A percentile compares a stretch with the other conserved stretches of the same genome.
These are phyloP conservation scores for Romanomermis culicivorax DNA, from an alignment of 2,888 invertebrate species.

Conservation along the genomic window DNA sequence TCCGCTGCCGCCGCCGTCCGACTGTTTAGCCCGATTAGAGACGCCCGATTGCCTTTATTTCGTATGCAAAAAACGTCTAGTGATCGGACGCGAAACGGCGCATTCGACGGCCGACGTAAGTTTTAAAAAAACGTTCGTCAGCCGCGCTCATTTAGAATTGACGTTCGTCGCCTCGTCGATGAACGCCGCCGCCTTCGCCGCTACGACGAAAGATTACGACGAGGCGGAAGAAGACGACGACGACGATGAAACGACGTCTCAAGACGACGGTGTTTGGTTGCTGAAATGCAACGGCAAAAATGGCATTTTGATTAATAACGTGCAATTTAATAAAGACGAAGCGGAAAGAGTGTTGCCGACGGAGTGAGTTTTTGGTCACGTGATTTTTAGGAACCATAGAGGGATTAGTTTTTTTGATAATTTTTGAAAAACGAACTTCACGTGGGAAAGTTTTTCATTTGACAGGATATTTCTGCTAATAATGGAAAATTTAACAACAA, in stretches of 20 bases:
- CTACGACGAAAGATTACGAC: no score
- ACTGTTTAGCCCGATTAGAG: neutral
- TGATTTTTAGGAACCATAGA: neutral
- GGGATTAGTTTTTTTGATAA: neutral
- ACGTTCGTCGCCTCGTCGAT: neutral
- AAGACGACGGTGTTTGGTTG: neutral
- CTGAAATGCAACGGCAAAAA: constrained; percentile 11
- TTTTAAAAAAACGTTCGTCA: constrained; percentile 7
- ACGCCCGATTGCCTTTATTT: neutral
- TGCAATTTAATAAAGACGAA: neutral
- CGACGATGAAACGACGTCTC: no score
- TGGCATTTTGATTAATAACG: constrained; percentile 8
- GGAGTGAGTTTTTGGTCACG: neutral
- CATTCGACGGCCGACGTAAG: constrained; percentile 7
- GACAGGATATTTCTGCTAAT: no score
- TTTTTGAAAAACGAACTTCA: no score
- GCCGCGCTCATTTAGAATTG: constrained; percentile 10
- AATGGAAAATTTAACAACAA: no score
- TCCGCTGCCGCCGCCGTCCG: neutral
- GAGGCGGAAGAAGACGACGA: no score
- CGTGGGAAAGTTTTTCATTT: no score
- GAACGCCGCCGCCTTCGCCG: no score
- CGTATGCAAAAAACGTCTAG: neutral
- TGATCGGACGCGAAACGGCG: constrained; percentile 8
- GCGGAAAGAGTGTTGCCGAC: neutral